These are phyloP conservation scores for Tachina fera DNA, from an alignment of 2,888 invertebrate species.

Conservation along the genomic window DNA sequence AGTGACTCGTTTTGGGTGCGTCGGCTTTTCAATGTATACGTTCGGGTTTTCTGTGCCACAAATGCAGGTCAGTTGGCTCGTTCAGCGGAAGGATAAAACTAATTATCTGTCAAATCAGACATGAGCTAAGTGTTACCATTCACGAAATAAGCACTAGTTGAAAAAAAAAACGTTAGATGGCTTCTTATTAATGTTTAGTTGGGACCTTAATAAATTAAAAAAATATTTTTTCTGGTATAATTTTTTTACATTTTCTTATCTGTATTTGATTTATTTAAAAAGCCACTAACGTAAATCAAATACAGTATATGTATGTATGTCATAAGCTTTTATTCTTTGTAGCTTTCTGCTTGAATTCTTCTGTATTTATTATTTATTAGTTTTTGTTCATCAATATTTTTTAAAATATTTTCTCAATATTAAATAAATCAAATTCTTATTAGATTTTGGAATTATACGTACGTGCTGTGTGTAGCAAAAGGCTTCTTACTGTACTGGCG, in stretches of 20 bases:
- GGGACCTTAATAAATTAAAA: background rate
- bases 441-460: slow-evolving; percentile 7
- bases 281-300: background rate
- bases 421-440: slow-evolving; percentile 46
- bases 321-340: background rate
- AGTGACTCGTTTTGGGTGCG: too few species aligned
- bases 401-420: slow-evolving; percentile 19
- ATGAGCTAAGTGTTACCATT: too few species aligned
- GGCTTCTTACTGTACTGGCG: background rate
- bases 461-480: background rate
- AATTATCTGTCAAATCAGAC: too few species aligned
- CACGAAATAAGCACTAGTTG: too few species aligned
- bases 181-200: background rate
- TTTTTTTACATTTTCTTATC: background rate
- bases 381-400: background rate
- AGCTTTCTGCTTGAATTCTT: background rate
- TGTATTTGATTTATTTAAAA: background rate
- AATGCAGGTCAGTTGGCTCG: too few species aligned
- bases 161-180: too few species aligned
- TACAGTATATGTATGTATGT: background rate
- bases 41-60: too few species aligned
- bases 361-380: too few species aligned
- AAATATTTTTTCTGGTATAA: background rate
- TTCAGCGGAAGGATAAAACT: too few species aligned
- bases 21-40: too few species aligned